Evolutionary conservation across 1,140 invertebrate species (phyloP), one percentile per base, ranked within the genome.

Genomic region (Sogatella furcifera): DNA sequence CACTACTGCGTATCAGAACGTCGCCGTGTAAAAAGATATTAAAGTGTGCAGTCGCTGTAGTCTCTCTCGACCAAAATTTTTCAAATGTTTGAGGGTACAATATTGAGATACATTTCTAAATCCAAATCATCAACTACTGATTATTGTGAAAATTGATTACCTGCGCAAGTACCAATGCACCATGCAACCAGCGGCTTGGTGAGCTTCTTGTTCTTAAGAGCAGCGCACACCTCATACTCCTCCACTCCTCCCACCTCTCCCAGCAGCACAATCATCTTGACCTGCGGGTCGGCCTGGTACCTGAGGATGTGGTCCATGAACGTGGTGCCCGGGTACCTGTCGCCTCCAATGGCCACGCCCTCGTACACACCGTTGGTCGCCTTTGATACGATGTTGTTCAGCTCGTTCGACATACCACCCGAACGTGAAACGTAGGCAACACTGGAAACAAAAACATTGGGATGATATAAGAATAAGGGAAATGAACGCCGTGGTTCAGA

Each of bases 221-320:
- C 95, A 43, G 87, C 78, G 66, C 94, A 95, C 9, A 99, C 93
- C 70, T 96, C 90, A 72, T 99, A 99, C 71, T 99, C 97, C 75
- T 99, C 97, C n/a, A 89, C 83, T n/a, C 97, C 97, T 13, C 97
- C 97, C 31, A 99, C 95, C 77, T 99, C 97, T 15, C 97, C 97
- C 17, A 99, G 76, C 0, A 99, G 73, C 6, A 99, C 90, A 68
- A 99, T 86, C 84, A 99, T 90, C 71, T 99, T 98, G 68, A 85
- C 79, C 63, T 82, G 75, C 19, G 82, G 80, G 62, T 89, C 83
- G 55, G 74, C 75, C 68, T 89, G 80, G 69, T 88, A 90, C 55
- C 97, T 86, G 69, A 96, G 76, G 64, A 99, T 87, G 69, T 98
- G 95, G 74, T 99, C 95, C 81, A 98, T 95, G 76, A 99, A 99